Evolutionary conservation across 2,797 vertebrate genomes (phyloP).

Genomic region (Melanotaenia boesemani): DNA sequence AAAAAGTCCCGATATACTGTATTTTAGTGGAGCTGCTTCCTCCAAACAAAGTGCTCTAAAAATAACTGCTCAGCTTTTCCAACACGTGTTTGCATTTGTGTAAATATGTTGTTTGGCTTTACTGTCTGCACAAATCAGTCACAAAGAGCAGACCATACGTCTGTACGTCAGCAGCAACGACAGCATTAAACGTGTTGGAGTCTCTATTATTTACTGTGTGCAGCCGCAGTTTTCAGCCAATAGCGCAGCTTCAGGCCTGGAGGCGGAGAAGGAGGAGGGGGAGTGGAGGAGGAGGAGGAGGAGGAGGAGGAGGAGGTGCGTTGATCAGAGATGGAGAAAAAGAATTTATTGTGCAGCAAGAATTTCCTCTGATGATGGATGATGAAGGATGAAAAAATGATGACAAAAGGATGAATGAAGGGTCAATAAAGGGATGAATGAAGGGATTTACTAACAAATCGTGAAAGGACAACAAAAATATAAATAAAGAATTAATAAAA

Average conservation of each 20-base stretch:
- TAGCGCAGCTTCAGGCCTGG: too few relatives aligned
- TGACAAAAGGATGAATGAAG: too few relatives aligned
- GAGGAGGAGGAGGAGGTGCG: slow-evolving; percentile 57
- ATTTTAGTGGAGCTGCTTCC: slow-evolving; percentile 16
- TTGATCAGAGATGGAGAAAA: slow-evolving; percentile 26
- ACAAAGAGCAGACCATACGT: slow-evolving; percentile 61
- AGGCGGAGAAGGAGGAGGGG: too few relatives aligned
- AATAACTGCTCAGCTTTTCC: slow-evolving; percentile 56
- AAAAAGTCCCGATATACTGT: neutral
- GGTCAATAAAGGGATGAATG: too few relatives aligned
- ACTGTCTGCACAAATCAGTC: slow-evolving; percentile 71
- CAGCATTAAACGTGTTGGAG: slow-evolving; percentile 46
- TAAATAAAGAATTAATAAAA: too few relatives aligned
- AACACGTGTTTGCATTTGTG: slow-evolving; percentile 75
- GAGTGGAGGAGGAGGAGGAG: too few relatives aligned
- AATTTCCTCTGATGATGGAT: too few relatives aligned
- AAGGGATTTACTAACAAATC: too few relatives aligned
- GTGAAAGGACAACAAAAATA: too few relatives aligned
- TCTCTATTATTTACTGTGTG: slow-evolving; percentile 30
- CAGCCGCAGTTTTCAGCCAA: slow-evolving; percentile 22
- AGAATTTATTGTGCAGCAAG: too few relatives aligned
- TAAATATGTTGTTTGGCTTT: slow-evolving; percentile 69
- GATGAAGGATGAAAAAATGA: too few relatives aligned
- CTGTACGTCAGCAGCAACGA: slow-evolving; percentile 68
- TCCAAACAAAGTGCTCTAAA: slow-evolving; percentile 60